These are phyloP conservation scores for Phalanger gymnotis DNA, from an alignment of 2,797 vertebrate species.

Conservation along the genomic window DNA sequence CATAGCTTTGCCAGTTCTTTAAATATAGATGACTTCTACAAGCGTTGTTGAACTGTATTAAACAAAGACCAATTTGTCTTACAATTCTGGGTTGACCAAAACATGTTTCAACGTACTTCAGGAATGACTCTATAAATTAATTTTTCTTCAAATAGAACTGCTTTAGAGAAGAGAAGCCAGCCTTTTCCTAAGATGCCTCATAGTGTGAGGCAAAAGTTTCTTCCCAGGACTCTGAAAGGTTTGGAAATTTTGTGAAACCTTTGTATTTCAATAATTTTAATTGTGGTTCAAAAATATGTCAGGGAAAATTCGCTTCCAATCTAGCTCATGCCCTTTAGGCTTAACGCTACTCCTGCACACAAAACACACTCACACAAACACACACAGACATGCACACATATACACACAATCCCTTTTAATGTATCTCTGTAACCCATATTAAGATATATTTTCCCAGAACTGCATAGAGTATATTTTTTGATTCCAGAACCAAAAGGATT, in stretches of 20 bases:
- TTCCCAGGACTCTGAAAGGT: background rate
- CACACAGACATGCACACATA: background rate
- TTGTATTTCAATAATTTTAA: background rate
- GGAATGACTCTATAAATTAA: conserved; percentile 59
- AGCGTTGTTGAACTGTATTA: conserved; percentile 61
- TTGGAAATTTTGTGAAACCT: background rate
- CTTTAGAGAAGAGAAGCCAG: conserved; percentile 3
- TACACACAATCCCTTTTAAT: background rate
- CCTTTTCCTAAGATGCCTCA: conserved; percentile 26
- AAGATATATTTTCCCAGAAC: background rate
- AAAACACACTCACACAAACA: background rate
- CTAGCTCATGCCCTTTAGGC: background rate
- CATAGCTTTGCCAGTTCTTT: conserved; percentile 35
- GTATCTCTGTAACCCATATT: background rate
- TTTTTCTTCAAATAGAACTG: conserved; percentile 47
- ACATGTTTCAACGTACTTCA: conserved; percentile 60
- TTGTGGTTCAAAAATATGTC: background rate
- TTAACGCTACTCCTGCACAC: background rate
- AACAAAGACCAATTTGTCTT: conserved; percentile 41
- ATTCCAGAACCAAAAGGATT: background rate
- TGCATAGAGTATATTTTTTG: background rate
- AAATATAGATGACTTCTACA: conserved; percentile 56
- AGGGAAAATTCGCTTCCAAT: background rate
- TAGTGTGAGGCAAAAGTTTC: background rate
- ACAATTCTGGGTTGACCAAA: conserved; percentile 28